Base-by-base conservation (phyloP, 2,797 vertebrate species). In the Cossypha caffra region DNA sequence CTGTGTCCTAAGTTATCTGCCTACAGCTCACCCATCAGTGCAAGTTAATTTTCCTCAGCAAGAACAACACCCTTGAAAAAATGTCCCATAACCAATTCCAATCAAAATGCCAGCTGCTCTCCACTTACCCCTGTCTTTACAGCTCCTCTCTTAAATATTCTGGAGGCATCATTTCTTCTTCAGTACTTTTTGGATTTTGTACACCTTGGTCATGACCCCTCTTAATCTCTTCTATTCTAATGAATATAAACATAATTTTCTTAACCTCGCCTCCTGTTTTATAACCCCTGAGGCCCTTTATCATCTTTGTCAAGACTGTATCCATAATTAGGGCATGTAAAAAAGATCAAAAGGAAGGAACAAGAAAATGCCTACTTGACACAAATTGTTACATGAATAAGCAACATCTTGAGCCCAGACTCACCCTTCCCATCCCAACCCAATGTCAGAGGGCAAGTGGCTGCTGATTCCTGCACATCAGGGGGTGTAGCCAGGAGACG, bases 191-290 rank as follows among this genome's bases (percentile, higher is more conserved):
- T 85, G 47, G 42, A 90, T 86, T 91, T 86, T 92, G 91, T 79
- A 95, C 42, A 90, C 69, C 72, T 93, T 73, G 66, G 89, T 69
- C 82, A 77, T 0, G 28, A 95, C 73, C 69, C 45, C 90, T 87
- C 92, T 94, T 94, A 92, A 95, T 92, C 59, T 86, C 59, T 66
- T 68, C 86, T 80, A 87, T 79, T 92, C 89, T 94, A 95, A 97
- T 95, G 83, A 95, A 96, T 97, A 93, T 50, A 96, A 96, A 96
- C 82, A 87, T 86, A 75, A 94, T 69, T 96, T 96, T 74, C 83
- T 72, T 95, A 94, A 94, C 95, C 91, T 93, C 11, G 9, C 42
- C 64, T 86, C 76, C 88, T 63, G 91, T 86, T 86, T 94, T 74
- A 86, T 85, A 96, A 95, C 95, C 93, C 88, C 59, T 31, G 54